Evolutionary conservation across 1,140 invertebrate species (phyloP), one percentile per base, ranked within the genome.

Genomic region (Danaus melanippus): DNA sequence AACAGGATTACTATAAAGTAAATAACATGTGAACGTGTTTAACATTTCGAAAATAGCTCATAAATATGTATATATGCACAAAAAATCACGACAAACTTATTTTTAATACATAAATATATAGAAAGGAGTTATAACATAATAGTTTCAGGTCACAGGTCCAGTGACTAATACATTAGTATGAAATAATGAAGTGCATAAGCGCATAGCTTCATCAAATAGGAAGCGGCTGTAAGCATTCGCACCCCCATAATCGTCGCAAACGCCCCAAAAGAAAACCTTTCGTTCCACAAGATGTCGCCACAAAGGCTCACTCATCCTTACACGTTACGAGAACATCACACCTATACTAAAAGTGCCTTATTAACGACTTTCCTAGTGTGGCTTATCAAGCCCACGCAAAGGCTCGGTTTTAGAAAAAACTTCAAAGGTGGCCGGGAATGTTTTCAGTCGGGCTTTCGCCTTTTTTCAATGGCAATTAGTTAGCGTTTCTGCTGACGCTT

Each of bases 401-500:
- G 73, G 72, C 66, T 64, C 52, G 58, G 62, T 75, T 81, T 76
- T 61, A 57, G 59, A 71, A 77, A 80, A 79, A 84, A 85, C 76
- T 71, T 84, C 80, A 82, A 84, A 85, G 80, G 68, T 67, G 58
- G 65, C 58, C 61, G 68, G 76, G 72, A 79, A 85, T 82, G 82
- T 85, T 85, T 83, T 79, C 71, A 80, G 74, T 67, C 76, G 80
- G 73, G 69, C 61, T 85, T 84, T 84, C 80, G 80, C 82, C 82
- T 84, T 84, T 85, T 82, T 82, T 85, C 76, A 85, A 84, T 85
- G 77, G 82, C 82, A 85, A 85, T 85, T 85, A 85, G 82, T 85
- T 75, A 71, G 70, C 82, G 77, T 75, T 76, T 71, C 68, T 64
- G 66, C 62, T 66, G 76, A 66, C 71, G 74, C 66, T 69, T 70